These are phyloP conservation scores for Heliothis virescens DNA, from an alignment of 1,140 invertebrate genomes.

Conservation along the genomic window DNA sequence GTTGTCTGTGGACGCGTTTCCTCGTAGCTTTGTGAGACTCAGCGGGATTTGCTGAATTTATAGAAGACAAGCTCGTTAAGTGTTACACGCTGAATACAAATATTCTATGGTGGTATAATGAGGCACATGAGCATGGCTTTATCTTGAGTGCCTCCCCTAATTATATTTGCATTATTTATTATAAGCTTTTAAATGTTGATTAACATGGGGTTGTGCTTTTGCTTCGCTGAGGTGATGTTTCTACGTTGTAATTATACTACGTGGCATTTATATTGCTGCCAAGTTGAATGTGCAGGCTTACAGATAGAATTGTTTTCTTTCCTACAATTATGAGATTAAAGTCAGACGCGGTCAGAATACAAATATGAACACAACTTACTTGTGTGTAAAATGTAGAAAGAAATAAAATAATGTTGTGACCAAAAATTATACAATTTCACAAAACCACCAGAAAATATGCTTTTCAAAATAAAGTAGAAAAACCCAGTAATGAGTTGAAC, in stretches of 20 bases:
- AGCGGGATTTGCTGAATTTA: slow-evolving; percentile 67
- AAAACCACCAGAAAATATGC: too few species aligned
- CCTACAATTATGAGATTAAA: too few species aligned
- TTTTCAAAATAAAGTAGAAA: too few species aligned
- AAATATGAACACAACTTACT: too few species aligned
- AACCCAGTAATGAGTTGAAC: too few species aligned
- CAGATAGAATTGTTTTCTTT: too few species aligned
- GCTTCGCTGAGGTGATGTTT: not conserved
- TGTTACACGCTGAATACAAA: slow-evolving; percentile 61
- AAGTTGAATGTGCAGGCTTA: too few species aligned
- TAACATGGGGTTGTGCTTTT: not conserved
- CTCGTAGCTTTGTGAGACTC: slow-evolving; percentile 59
- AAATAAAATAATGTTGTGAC: too few species aligned
- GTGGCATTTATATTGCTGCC: not conserved
- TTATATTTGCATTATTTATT: slow-evolving; percentile 26
- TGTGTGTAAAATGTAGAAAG: too few species aligned
- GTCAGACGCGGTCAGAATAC: too few species aligned
- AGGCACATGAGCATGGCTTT: slow-evolving; percentile 21
- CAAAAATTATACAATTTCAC: too few species aligned
- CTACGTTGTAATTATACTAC: not conserved
- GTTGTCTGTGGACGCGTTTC: slow-evolving; percentile 61
- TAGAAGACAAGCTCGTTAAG: slow-evolving; percentile 67
- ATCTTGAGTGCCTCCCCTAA: slow-evolving; percentile 1
- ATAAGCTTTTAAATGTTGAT: not conserved
- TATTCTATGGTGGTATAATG: slow-evolving; percentile 50